Evolutionary conservation across 1,140 invertebrate species (phyloP).

Genomic region (Drosophila tristis): DNA sequence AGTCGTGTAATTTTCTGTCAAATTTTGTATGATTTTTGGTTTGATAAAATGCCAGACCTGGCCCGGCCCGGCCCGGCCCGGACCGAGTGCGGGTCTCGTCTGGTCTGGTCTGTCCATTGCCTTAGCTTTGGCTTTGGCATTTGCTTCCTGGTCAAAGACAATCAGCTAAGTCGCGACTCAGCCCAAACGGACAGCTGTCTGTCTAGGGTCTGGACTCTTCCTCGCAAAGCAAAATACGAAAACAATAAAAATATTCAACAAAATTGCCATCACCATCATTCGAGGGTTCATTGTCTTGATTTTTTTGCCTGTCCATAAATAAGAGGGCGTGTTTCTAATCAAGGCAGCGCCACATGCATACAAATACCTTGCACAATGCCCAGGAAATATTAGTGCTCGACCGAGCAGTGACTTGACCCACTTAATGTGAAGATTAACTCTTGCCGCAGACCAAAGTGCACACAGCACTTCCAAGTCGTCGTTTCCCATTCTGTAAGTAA

Average conservation of each 20-base stretch:
- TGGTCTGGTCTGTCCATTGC: conserved; percentile 14
- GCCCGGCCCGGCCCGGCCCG: too few relatives aligned
- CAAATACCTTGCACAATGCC: conserved; percentile 42
- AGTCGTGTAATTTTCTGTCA: conserved; percentile 61
- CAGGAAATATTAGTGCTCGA: conserved; percentile 23
- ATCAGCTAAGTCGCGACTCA: conserved; percentile 13
- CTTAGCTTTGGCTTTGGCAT: conserved; percentile 23
- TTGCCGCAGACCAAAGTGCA: too few relatives aligned
- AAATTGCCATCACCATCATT: conserved; percentile 42
- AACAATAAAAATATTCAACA: conserved; percentile 14
- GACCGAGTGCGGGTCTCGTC: neutral
- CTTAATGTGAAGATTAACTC: neutral
- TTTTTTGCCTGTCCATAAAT: conserved; percentile 3
- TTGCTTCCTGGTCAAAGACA: conserved; percentile 51
- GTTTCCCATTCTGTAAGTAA: too few relatives aligned
- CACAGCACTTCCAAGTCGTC: too few relatives aligned
- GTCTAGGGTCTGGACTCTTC: neutral
- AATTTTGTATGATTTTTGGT: conserved; percentile 55
- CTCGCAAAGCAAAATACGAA: neutral
- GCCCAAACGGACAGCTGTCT: conserved; percentile 43
- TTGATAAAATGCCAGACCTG: conserved; percentile 44
- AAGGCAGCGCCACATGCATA: neutral
- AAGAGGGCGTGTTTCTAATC: conserved; percentile 38
- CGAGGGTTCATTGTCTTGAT: conserved; percentile 34
- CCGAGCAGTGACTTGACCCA: neutral